These are phyloP conservation scores for Eupithecia subumbrata DNA, from an alignment of 2,888 invertebrate species.

Conservation along the genomic window DNA sequence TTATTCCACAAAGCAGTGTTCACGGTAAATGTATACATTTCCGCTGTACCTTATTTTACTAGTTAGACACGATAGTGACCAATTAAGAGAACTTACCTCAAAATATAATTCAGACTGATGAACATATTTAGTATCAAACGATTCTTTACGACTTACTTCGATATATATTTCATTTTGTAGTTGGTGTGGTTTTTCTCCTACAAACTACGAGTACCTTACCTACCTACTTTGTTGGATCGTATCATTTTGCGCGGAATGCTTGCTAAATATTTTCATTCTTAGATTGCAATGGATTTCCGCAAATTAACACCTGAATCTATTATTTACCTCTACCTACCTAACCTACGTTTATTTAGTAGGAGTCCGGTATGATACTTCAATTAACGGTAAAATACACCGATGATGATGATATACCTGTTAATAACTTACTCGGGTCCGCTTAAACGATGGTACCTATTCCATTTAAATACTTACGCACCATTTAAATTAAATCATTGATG, in stretches of 20 bases:
- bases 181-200: no score
- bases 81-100: not conserved
- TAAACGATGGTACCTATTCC: not conserved
- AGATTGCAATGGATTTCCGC: no score
- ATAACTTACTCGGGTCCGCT: not conserved
- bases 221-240: no score
- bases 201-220: no score
- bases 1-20: slow-evolving; percentile 1
- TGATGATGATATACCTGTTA: not conserved
- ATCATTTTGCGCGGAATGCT: no score
- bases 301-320: no score
- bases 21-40: not conserved
- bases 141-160: no score
- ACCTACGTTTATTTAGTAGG: not conserved
- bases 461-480: not conserved
- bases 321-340: not conserved
- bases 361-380: not conserved
- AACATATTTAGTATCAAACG: no score
- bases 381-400: not conserved
- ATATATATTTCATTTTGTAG: no score
- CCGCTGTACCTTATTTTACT: no score
- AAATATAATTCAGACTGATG: no score
- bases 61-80: not conserved
- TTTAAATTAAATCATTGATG: slow-evolving; percentile 4
- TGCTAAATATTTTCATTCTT: no score